Evolutionary conservation across 2,888 invertebrate species (phyloP).

Genomic region (Limulus polyphemus): DNA sequence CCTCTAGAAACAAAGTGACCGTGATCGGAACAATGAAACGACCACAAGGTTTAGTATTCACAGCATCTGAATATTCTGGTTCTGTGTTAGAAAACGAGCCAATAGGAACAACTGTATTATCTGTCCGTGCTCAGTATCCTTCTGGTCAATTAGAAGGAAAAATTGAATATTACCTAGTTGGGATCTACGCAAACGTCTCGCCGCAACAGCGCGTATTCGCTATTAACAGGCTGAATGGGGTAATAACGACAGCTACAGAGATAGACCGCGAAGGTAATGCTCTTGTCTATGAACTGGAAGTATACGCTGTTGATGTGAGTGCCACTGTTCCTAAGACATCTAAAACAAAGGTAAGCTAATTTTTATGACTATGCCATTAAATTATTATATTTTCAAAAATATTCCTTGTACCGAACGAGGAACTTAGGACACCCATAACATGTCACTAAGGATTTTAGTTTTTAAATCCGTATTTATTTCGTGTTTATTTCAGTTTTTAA

Average conservation of each 20-base stretch:
- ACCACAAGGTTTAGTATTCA: conserved; percentile 40
- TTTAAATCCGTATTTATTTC: too few relatives aligned
- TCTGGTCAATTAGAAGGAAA: conserved; percentile 35
- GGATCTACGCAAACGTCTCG: conserved; percentile 44
- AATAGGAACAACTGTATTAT: conserved; percentile 68
- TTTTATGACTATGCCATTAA: conserved; percentile 3
- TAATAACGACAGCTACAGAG: conserved; percentile 53
- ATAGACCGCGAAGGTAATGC: conserved; percentile 31
- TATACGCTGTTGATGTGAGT: conserved; percentile 66
- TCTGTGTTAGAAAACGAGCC: conserved; percentile 80
- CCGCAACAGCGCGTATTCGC: conserved; percentile 80
- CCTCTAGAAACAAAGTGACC: conserved; percentile 73
- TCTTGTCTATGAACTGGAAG: conserved; percentile 61
- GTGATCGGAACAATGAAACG: conserved; percentile 40
- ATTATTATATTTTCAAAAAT: neutral
- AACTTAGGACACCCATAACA: too few relatives aligned
- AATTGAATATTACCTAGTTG: conserved; percentile 79
- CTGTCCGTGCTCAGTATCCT: conserved; percentile 52
- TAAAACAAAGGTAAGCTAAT: conserved; percentile 30
- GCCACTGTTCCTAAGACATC: conserved; percentile 30
- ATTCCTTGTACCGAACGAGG: neutral
- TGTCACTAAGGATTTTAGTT: too few relatives aligned
- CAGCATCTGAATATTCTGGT: conserved; percentile 52
- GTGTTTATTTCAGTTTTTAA: too few relatives aligned
- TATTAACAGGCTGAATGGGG: conserved; percentile 75